phyloP scores from a whole-genome alignment of 2,113 vertebrate species.

The Actenoides lindsayi region DNA sequence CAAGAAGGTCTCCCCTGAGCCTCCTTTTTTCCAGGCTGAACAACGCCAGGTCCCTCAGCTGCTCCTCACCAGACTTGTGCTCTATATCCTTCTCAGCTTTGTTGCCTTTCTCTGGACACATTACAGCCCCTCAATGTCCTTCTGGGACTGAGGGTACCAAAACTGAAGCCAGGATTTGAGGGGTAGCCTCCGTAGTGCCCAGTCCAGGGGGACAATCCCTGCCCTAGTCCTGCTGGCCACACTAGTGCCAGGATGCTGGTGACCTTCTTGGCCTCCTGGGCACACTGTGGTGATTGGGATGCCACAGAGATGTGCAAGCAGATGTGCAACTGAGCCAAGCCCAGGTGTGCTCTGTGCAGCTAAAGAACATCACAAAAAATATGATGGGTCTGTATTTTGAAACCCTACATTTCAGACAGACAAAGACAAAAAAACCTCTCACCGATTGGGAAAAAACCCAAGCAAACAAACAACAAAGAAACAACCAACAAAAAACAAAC shows the following conservation, averaged over 20 bases:
- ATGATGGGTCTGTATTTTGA: not conserved
- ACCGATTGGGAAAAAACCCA: not conserved
- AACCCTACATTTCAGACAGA: not conserved
- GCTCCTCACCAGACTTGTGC: not conserved
- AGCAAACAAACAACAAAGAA: no score
- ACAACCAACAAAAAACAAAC: not conserved
- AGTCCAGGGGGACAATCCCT: not conserved
- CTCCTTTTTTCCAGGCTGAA: no score
- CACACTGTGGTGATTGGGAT: not conserved
- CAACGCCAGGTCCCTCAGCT: no score
- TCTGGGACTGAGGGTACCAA: no score
- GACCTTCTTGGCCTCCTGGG: not conserved
- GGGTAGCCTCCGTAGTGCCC: no score
- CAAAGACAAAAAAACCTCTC: not conserved
- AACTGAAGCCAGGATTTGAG: no score
- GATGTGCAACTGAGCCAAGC: not conserved
- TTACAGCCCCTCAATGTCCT: no score
- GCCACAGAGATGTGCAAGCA: not conserved
- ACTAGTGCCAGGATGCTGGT: not conserved
- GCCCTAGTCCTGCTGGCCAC: not conserved
- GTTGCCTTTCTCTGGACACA: no score
- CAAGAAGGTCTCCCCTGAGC: no score
- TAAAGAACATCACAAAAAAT: not conserved
- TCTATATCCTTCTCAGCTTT: not conserved
- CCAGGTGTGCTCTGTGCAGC: not conserved